These are phyloP conservation scores for Andrena fulva DNA, from an alignment of 2,888 invertebrate genomes.

Conservation along the genomic window DNA sequence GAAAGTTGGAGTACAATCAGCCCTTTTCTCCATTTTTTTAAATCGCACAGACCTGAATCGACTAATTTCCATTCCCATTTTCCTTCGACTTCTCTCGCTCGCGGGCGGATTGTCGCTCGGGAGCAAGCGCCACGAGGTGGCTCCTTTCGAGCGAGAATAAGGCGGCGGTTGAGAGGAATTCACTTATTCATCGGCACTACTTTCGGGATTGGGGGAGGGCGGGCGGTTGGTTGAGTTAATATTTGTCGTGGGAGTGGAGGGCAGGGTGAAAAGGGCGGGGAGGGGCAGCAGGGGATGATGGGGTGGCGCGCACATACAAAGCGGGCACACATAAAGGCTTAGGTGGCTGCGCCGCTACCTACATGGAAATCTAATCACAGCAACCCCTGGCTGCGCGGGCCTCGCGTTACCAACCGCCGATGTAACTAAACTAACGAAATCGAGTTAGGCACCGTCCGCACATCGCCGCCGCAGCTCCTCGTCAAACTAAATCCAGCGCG, in stretches of 20 bases:
- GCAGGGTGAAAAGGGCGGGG: neutral
- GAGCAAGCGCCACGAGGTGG: too few relatives aligned
- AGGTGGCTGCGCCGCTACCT: conserved; percentile 74
- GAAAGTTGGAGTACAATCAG: too few relatives aligned
- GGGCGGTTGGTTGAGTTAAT: conserved; percentile 75
- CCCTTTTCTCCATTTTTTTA: too few relatives aligned
- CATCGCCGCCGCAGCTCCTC: conserved; percentile 77
- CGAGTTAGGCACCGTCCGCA: conserved; percentile 79
- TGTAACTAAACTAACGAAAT: conserved; percentile 85
- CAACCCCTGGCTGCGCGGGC: conserved; percentile 77
- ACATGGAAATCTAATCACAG: conserved; percentile 85
- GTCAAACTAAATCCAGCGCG: conserved; percentile 81
- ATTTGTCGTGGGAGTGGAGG: conserved; percentile 73
- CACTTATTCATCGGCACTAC: conserved; percentile 69
- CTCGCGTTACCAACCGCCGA: conserved; percentile 81
- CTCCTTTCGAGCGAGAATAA: conserved; percentile 31
- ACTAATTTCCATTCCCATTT: too few relatives aligned
- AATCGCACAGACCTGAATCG: too few relatives aligned
- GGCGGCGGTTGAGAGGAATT: conserved; percentile 48
- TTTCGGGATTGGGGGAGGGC: conserved; percentile 61
- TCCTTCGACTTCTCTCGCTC: too few relatives aligned
- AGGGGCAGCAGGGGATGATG: neutral
- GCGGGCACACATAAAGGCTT: conserved; percentile 75
- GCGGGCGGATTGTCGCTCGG: too few relatives aligned
- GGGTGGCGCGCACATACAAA: conserved; percentile 54